Conservation (phyloP, 1,140 invertebrate genomes). For the Pachypeltis micranthus region DNA sequence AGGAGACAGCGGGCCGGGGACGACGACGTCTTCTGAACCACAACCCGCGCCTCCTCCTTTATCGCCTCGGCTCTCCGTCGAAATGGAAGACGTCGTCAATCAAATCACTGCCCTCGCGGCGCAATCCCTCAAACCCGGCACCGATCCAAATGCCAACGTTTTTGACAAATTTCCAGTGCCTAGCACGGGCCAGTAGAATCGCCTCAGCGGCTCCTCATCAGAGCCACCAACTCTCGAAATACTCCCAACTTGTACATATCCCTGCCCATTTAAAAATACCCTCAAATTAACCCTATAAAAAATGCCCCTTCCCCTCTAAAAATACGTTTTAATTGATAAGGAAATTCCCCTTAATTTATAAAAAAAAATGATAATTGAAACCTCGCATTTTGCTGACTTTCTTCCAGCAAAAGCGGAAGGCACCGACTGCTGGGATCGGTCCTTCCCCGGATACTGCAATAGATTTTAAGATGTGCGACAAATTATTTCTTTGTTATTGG, state of each 20-base stretch:
- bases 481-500: too few relatives aligned
- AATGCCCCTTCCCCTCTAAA: background rate
- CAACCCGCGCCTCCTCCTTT: slow-evolving; percentile 32
- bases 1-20: slow-evolving; percentile 27
- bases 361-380: slow-evolving; percentile 7
- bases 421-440: slow-evolving; percentile 11
- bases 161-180: slow-evolving; percentile 24
- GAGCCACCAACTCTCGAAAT: background rate
- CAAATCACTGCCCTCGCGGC: slow-evolving; percentile 66
- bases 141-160: slow-evolving; percentile 28
- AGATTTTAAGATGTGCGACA: too few relatives aligned
- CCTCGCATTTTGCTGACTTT: slow-evolving; percentile 11
- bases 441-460: slow-evolving; percentile 9
- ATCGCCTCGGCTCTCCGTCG: slow-evolving; percentile 44
- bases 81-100: slow-evolving; percentile 72
- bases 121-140: slow-evolving; percentile 30
- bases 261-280: background rate
- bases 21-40: slow-evolving; percentile 28
- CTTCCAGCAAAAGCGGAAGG: slow-evolving; percentile 15
- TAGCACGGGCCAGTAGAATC: slow-evolving; percentile 22
- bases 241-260: slow-evolving; percentile 6
- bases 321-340: background rate
- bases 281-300: background rate
- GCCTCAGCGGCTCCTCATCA: background rate
- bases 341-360: background rate